Percentiles rank a stretch among this genome's conserved stretches.
Evolutionary conservation across 2,113 vertebrate species (phyloP).

Genomic region (pig (Sus scrofa)): T2T-Sscrofa CM000816.6:47678001-47678500

Average conservation of each 20-base stretch:
- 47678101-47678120: background rate
- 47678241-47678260: background rate
- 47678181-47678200: background rate
- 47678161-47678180: background rate
- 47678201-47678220: background rate
- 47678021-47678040: background rate
- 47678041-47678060: background rate
- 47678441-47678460: conserved; percentile 39
- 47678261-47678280: background rate
- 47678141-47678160: background rate
- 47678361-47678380: background rate
- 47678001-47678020: background rate
- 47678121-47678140: background rate
- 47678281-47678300: background rate
- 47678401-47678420: background rate
- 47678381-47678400: background rate
- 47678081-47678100: background rate
- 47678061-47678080: background rate
- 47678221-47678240: background rate
- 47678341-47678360: background rate
- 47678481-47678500: background rate
- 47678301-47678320: background rate
- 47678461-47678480: background rate
- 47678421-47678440: background rate
- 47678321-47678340: background rate